Percentiles rank a stretch among this genome's conserved stretches.
Conservation (phyloP, 2,113 vertebrate species). For the Nasalis larvatus region DNA sequence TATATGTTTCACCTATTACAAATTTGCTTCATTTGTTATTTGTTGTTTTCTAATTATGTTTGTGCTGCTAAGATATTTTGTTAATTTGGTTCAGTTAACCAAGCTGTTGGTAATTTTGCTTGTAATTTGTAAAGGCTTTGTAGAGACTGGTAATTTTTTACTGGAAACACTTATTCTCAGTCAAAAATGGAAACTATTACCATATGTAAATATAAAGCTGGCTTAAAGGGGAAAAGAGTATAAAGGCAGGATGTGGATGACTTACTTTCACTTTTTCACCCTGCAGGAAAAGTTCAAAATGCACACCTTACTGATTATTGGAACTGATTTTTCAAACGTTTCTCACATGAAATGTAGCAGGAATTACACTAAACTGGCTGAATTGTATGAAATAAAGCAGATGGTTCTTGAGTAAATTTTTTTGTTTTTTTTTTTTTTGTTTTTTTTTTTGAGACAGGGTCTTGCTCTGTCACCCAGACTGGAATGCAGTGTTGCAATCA, state of each 20-base stretch:
- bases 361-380: not conserved
- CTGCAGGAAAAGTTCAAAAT: not conserved
- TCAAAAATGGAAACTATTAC: not conserved
- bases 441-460: too few relatives aligned
- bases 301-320: not conserved
- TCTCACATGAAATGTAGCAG: not conserved
- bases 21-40: not conserved
- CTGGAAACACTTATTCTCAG: not conserved
- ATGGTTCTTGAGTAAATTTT: not conserved
- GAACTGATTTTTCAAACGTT: not conserved
- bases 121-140: not conserved
- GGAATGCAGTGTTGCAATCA: too few relatives aligned
- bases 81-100: not conserved
- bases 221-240: not conserved
- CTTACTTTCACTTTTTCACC: not conserved
- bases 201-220: not conserved
- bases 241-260: not conserved
- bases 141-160: not conserved
- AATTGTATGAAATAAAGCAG: not conserved
- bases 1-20: not conserved
- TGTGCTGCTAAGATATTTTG: not conserved
- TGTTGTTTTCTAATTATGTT: constrained; percentile 6
- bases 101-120: not conserved
- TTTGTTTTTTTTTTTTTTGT: too few relatives aligned
- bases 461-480: too few relatives aligned